Evolutionary conservation across 1,140 invertebrate species (phyloP).

Genomic region (Mycetomoellerius zeteki): DNA sequence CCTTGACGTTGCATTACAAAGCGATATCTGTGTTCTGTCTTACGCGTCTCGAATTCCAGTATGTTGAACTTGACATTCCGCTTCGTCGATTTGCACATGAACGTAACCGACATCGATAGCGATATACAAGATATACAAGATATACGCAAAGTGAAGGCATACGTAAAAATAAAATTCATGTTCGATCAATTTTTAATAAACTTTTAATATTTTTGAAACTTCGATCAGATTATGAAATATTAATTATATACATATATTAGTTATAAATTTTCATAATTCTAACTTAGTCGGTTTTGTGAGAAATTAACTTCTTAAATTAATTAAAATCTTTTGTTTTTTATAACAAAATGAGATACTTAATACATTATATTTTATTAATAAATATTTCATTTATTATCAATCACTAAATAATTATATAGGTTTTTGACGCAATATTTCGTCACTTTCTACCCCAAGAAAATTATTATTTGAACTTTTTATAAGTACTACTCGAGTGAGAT

Average conservation of each 20-base stretch:
- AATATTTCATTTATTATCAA: neutral
- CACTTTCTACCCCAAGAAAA: neutral
- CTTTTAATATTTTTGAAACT: neutral
- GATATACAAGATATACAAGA: no score
- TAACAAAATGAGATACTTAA: neutral
- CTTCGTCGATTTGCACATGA: constrained; percentile 9
- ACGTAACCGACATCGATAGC: neutral
- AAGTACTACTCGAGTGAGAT: constrained; percentile 29
- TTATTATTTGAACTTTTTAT: constrained; percentile 41
- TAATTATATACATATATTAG: neutral
- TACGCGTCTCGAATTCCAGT: constrained; percentile 40
- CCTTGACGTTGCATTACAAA: constrained; percentile 59
- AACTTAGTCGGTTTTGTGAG: neutral
- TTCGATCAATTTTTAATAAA: neutral
- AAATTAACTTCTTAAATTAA: neutral
- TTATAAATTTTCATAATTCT: neutral
- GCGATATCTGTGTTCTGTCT: constrained; percentile 62
- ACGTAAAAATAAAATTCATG: neutral
- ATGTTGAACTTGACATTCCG: constrained; percentile 58
- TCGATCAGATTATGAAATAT: neutral
- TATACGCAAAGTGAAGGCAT: neutral
- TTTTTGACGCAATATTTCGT: neutral
- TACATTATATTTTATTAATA: neutral
- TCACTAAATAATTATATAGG: neutral
- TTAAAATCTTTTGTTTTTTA: neutral